Conservation (phyloP, 2,888 invertebrate species). For the Scaptomyza caliginosa region DNA sequence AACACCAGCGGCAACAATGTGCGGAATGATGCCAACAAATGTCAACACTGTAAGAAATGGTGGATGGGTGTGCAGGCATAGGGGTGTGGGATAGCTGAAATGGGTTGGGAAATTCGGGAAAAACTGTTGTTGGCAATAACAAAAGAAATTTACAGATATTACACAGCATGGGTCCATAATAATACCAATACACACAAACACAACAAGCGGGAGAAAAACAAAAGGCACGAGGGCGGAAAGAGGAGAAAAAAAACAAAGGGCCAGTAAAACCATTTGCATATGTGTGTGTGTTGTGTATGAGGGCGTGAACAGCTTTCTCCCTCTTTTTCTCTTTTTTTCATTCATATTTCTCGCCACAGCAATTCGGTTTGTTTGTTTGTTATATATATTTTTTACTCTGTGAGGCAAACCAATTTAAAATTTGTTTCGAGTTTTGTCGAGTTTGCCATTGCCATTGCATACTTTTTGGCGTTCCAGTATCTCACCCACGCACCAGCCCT, state of each 20-base stretch:
- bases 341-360: conserved; percentile 62
- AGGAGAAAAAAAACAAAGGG: conserved; percentile 45
- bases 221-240: conserved; percentile 5
- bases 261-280: conserved; percentile 77
- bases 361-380: conserved; percentile 22
- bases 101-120: conserved; percentile 52
- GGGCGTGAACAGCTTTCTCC: conserved; percentile 62
- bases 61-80: neutral
- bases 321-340: too few species aligned
- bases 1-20: conserved; percentile 75
- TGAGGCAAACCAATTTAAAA: conserved; percentile 74
- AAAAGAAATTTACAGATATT: conserved; percentile 80
- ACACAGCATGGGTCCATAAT: conserved; percentile 79
- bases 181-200: conserved; percentile 61
- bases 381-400: conserved; percentile 44
- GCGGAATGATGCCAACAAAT: conserved; percentile 77
- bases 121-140: conserved; percentile 78
- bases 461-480: conserved; percentile 53
- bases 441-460: conserved; percentile 52
- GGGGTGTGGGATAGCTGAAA: neutral
- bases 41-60: conserved; percentile 57
- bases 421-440: conserved; percentile 73
- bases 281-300: conserved; percentile 34
- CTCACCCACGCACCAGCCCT: neutral
- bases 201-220: neutral